A percentile compares a stretch with the other conserved stretches of the same genome.
Conservation (phyloP, 2,113 vertebrate genomes). For the Mesembrinibis cayennensis region DNA sequence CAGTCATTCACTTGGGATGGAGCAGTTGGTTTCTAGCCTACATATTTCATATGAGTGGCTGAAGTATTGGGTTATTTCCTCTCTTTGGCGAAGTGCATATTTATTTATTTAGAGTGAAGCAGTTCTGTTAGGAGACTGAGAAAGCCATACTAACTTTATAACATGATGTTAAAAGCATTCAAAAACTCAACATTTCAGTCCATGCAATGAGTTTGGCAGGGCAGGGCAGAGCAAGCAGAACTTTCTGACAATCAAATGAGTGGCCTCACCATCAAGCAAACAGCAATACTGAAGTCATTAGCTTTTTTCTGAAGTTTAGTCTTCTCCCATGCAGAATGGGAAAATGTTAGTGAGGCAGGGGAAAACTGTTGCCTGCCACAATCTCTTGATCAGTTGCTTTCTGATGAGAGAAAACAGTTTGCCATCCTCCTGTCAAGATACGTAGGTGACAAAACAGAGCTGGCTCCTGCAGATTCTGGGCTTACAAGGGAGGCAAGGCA, state of each 20-base stretch:
- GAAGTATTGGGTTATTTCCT: neutral
- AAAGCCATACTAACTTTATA: neutral
- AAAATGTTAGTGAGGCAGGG: neutral
- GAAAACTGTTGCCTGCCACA: neutral
- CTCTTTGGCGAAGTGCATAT: neutral
- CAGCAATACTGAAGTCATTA: neutral
- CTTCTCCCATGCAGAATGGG: neutral
- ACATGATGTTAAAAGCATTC: neutral
- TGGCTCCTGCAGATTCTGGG: neutral
- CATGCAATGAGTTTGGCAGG: neutral
- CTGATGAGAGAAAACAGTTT: neutral
- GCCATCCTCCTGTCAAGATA: neutral
- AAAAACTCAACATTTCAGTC: neutral
- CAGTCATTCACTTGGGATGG: neutral
- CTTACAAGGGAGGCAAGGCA: neutral
- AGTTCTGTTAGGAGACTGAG: neutral
- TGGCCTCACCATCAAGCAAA: neutral
- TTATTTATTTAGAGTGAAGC: neutral
- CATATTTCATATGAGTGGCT: neutral
- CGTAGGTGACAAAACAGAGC: neutral
- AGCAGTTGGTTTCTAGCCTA: neutral
- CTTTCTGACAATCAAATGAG: neutral
- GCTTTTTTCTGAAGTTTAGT: neutral
- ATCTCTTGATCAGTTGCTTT: neutral
- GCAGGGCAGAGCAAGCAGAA: neutral